Evolutionary conservation across 1,140 invertebrate genomes (phyloP), one percentile per base, ranked within the genome.

Genomic region (Patella vulgata): DNA sequence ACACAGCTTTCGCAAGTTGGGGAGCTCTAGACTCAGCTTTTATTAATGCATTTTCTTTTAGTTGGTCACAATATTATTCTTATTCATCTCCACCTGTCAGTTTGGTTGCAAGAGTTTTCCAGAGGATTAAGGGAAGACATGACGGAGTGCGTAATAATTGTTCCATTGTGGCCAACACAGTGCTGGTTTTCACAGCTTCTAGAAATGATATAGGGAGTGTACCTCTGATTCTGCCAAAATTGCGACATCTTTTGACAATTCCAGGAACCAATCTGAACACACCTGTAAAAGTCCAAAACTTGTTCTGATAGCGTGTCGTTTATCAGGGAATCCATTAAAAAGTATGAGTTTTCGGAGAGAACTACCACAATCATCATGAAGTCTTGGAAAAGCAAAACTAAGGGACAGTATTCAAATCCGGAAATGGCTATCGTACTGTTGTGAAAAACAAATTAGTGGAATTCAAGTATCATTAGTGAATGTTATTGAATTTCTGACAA

Each of bases 11-110:
- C 57, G 51, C 28, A 51, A 47, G 51, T 19, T 63, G 66, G 60
- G 46, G 50, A n/a, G 59, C 63, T 51, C 66, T 56, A 36, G 36
- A 43, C 28, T 54, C 62, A 33, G 27, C 21, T 27, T 59, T 19
- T 57, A 50, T 70, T 36, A 39, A 70, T 72, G 70, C 66, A 31
- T 72, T 72, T 21, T 54, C 55, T 25, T 12, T 63, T 9, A 4
- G 28, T 33, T 70, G 67, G 63, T 19, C 14, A 43, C 53, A 56
- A 5, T 57, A 50, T 23, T 9, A 56, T 48, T 28, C 17, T 27
- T 69, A 63, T 59, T 36, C 51, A 17, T 69, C 69, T 59, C 56
- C 54, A 51, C 54, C 59, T 63, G 59, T 66, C 63, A 66, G 56
- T 36, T 4, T 59, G 25, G 19, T 59, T 27, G n/a, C 25, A 19